Evolutionary conservation across 1,140 invertebrate species (phyloP).

Genomic region (Aradophagus sp.): DNA sequence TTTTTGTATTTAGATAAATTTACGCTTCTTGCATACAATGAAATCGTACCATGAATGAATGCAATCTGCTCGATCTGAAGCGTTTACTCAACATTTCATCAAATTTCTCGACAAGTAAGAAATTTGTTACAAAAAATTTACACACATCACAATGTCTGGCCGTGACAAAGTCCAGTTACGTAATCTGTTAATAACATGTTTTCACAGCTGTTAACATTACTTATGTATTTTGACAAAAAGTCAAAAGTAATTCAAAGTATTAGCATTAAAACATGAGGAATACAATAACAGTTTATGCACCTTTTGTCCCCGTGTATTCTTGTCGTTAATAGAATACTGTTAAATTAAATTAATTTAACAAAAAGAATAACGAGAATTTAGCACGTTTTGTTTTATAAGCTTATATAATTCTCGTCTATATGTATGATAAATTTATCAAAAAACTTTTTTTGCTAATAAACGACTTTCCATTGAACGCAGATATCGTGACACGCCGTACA

Average conservation of each 20-base stretch:
- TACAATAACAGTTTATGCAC: too few relatives aligned
- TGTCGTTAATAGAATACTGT: too few relatives aligned
- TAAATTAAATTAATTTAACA: too few relatives aligned
- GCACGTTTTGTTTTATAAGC: too few relatives aligned
- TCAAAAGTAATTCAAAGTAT: too few relatives aligned
- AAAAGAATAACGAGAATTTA: too few relatives aligned
- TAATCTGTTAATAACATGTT: background rate
- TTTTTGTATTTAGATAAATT: constrained; percentile 18
- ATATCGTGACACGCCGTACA: constrained; percentile 16
- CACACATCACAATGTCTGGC: constrained; percentile 4
- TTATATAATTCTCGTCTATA: too few relatives aligned
- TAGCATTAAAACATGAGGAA: too few relatives aligned
- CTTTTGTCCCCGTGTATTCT: too few relatives aligned
- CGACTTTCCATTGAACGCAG: constrained; percentile 34
- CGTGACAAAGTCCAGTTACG: constrained; percentile 5
- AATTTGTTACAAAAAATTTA: constrained; percentile 9
- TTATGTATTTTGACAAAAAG: constrained; percentile 1
- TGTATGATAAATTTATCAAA: too few relatives aligned
- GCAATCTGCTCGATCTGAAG: constrained; percentile 19
- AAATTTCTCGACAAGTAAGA: constrained; percentile 16
- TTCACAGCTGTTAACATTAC: background rate
- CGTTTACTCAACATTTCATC: constrained; percentile 18
- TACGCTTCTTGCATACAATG: constrained; percentile 20
- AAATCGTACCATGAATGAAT: constrained; percentile 31
- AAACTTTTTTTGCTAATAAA: constrained; percentile 19